phyloP scores from a whole-genome alignment of 2,113 vertebrate species.

The Myrmophylax atrothorax region DNA sequence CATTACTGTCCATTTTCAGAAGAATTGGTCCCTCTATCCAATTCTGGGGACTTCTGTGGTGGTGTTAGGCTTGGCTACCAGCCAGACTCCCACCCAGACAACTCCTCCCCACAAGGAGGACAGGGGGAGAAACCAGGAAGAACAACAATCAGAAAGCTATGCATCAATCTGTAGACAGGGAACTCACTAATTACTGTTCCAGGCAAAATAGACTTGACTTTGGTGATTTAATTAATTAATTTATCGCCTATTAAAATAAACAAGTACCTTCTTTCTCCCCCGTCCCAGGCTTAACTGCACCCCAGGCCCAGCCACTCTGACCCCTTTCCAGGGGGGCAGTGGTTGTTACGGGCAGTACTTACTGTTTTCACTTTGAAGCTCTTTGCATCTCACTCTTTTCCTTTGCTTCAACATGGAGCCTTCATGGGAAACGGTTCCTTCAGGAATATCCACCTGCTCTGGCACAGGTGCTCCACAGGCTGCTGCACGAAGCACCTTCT shows the following conservation, averaged over 20 bases:
- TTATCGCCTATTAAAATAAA: neutral
- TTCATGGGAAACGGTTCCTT: neutral
- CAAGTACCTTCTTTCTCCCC: fast-evolving
- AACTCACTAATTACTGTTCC: fast-evolving
- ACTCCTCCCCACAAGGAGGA: neutral
- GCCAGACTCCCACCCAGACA: neutral
- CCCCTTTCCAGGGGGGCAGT: fast-evolving
- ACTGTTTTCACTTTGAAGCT: neutral
- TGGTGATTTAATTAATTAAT: neutral
- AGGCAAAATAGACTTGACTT: neutral
- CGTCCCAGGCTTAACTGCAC: neutral
- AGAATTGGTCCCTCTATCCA: fast-evolving
- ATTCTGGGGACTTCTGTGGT: neutral
- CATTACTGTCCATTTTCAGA: neutral
- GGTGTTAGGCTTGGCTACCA: neutral
- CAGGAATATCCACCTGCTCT: neutral
- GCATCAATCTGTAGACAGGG: neutral
- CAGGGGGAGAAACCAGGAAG: neutral
- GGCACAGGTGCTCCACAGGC: neutral
- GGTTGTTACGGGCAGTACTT: neutral
- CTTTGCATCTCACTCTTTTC: neutral
- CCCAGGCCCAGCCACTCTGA: neutral
- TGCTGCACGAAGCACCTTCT: neutral
- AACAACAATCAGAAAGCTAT: neutral
- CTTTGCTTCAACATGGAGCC: neutral